phyloP scores from a whole-genome alignment of 2,888 invertebrate genomes.

The Hydropsyche betteni region DNA sequence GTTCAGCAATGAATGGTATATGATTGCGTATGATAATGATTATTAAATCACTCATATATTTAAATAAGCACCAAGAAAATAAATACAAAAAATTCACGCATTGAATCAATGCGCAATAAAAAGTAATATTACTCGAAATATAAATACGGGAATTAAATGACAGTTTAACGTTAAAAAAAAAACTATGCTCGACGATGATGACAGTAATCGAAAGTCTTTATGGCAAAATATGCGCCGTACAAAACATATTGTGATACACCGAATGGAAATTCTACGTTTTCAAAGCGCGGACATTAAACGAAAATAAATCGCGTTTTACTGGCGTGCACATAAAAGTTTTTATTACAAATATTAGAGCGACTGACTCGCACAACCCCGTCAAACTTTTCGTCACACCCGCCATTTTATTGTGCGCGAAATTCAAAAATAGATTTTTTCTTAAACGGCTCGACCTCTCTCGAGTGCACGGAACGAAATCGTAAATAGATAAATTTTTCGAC shows the following conservation, averaged over 20 bases:
- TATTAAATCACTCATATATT: too few species aligned
- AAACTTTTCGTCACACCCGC: constrained; percentile 14
- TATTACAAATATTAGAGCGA: constrained; percentile 11
- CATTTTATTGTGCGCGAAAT: neutral
- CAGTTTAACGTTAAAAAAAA: neutral
- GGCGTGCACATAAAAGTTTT: constrained; percentile 21
- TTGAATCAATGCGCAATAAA: too few species aligned
- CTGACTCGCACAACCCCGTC: neutral
- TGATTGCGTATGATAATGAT: too few species aligned
- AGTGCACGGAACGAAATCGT: too few species aligned
- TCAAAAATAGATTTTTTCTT: neutral
- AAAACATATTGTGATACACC: too few species aligned
- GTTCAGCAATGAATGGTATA: too few species aligned
- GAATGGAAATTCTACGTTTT: neutral
- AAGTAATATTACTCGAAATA: too few species aligned
- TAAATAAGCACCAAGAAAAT: too few species aligned
- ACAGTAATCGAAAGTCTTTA: constrained; percentile 14
- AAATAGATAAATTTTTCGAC: too few species aligned
- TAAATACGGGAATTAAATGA: too few species aligned
- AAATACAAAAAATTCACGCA: too few species aligned
- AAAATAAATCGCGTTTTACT: constrained; percentile 25
- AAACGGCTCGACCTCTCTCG: too few species aligned
- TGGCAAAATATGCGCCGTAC: neutral
- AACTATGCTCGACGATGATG: constrained; percentile 6
- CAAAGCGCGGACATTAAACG: constrained; percentile 8